Evolutionary conservation across 2,797 vertebrate genomes (phyloP).

Genomic region (Microctenopoma stevenorrisi): DNA sequence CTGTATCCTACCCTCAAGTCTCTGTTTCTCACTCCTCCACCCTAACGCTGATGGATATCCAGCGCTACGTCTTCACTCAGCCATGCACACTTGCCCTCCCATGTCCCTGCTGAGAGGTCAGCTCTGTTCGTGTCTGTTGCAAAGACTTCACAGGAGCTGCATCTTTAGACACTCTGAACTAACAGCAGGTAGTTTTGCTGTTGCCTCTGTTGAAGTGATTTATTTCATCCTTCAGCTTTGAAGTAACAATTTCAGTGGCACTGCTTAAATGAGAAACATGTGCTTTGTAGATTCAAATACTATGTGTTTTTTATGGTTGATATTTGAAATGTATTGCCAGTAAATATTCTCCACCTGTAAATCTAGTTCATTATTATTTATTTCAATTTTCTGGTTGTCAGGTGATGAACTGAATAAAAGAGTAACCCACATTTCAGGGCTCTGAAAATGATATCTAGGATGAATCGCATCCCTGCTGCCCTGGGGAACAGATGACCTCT

Average conservation of each 20-base stretch:
- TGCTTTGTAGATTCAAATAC: background rate
- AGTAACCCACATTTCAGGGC: slow-evolving; percentile 14
- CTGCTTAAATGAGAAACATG: slow-evolving; percentile 18
- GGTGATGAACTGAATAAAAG: slow-evolving; percentile 1
- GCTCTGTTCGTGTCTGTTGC: slow-evolving; percentile 46
- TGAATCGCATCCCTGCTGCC: slow-evolving; percentile 39
- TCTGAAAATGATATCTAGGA: slow-evolving; percentile 40
- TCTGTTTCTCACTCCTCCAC: slow-evolving; percentile 40
- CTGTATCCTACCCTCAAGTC: slow-evolving; percentile 44
- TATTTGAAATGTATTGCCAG: background rate
- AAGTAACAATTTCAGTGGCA: slow-evolving; percentile 28
- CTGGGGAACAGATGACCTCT: slow-evolving; percentile 50
- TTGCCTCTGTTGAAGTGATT: slow-evolving; percentile 35
- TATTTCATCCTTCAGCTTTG: slow-evolving; percentile 43
- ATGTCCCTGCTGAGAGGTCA: slow-evolving; percentile 70
- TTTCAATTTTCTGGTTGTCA: background rate
- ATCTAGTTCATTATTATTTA: slow-evolving; percentile 6
- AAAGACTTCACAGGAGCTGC: slow-evolving; percentile 54
- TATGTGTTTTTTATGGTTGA: background rate
- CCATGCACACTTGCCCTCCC: slow-evolving; percentile 61
- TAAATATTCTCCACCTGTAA: slow-evolving; percentile 3
- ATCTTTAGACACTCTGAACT: slow-evolving; percentile 47
- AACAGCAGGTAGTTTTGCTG: slow-evolving; percentile 58
- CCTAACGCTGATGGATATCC: slow-evolving; percentile 67
- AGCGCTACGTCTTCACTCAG: slow-evolving; percentile 72